phyloP scores from a whole-genome alignment of 2,797 vertebrate species.

The Pipistrellus pygmaeus region DNA sequence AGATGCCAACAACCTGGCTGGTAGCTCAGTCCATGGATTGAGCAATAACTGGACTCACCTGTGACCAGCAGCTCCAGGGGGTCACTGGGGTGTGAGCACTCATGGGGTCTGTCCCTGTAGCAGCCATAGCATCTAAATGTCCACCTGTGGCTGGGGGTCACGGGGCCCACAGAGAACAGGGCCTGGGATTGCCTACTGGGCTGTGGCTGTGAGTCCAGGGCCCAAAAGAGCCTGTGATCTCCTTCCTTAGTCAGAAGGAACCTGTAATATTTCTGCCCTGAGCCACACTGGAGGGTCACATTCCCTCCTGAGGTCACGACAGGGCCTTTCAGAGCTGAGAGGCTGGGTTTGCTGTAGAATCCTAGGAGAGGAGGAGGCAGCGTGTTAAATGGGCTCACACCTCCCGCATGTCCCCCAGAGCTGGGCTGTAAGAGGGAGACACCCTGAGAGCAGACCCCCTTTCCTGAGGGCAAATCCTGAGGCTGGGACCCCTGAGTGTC shows the following conservation, averaged over 20 bases:
- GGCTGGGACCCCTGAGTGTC: neutral
- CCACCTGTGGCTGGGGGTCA: neutral
- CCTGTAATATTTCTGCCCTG: accelerated
- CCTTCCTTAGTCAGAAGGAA: no score
- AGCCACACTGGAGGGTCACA: no score
- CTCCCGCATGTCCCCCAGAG: neutral
- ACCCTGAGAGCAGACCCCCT: neutral
- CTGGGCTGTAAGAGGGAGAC: neutral
- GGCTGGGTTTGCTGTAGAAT: no score
- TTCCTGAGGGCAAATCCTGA: neutral
- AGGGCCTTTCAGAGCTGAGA: no score
- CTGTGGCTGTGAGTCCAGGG: accelerated
- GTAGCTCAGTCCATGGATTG: neutral
- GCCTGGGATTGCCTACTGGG: accelerated
- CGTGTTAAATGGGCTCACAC: no score
- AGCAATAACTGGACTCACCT: neutral
- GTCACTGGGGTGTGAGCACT: neutral
- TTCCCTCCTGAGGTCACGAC: no score
- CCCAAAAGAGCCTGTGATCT: no score
- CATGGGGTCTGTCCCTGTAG: neutral
- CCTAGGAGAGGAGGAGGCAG: no score
- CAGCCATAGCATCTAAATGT: neutral
- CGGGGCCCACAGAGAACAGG: neutral
- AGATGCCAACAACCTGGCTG: neutral
- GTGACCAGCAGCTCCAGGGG: neutral